Evolutionary conservation across 92 coral and sea anemone species (phyloP).

Genomic region (Desmophyllum pertusum): DNA sequence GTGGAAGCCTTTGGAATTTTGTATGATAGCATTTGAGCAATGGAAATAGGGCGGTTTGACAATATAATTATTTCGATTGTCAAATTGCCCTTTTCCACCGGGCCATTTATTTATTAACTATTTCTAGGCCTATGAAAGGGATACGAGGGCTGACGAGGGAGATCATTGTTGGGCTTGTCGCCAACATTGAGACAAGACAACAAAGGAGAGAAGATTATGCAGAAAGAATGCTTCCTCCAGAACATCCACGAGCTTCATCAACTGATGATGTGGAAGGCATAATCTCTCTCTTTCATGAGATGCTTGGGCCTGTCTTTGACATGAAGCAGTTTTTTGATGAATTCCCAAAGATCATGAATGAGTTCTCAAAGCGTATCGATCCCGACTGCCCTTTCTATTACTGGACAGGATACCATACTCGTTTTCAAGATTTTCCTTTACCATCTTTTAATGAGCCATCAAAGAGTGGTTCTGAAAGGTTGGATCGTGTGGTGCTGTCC

Average conservation of each 20-base stretch:
- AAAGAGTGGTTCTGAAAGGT: no score
- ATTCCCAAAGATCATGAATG: constrained; percentile 28
- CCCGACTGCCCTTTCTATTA: constrained; percentile 45
- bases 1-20: no score
- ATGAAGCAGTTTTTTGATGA: constrained; percentile 26
- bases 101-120: background rate
- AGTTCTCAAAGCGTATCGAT: constrained; percentile 45
- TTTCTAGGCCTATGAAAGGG: constrained; percentile 50
- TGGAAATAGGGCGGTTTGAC: no score
- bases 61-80: no score
- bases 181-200: constrained; percentile 55
- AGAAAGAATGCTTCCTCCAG: constrained; percentile 25
- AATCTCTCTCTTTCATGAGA: constrained; percentile 37
- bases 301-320: constrained; percentile 52
- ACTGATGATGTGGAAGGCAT: constrained; percentile 70
- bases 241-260: constrained; percentile 65
- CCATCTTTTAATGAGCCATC: no score
- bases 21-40: no score
- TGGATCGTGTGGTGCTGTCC: no score
- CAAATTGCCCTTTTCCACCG: no score
- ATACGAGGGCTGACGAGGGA: constrained; percentile 61
- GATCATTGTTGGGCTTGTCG: constrained; percentile 37
- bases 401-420: no score
- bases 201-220: constrained; percentile 6
- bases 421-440: no score